phyloP scores from a whole-genome alignment of 2,888 invertebrate genomes.

The Agrypnus murinus region DNA sequence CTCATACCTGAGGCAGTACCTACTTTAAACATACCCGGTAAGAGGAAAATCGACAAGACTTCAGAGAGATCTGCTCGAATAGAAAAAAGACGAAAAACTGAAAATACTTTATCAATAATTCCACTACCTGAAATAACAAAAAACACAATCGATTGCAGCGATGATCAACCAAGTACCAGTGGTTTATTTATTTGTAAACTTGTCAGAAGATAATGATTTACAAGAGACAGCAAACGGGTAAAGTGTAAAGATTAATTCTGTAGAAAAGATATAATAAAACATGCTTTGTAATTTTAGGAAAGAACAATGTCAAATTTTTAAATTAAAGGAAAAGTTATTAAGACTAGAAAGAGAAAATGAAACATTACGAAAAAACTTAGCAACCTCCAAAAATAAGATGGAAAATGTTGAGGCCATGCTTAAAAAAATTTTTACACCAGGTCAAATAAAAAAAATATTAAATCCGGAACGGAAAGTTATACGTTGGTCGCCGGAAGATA shows the following conservation, averaged over 20 bases:
- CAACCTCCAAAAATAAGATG: not conserved
- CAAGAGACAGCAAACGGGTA: not conserved
- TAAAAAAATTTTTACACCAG: not conserved
- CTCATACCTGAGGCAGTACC: not conserved
- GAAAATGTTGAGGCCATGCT: conserved; percentile 3
- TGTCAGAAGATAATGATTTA: not conserved
- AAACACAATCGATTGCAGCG: not conserved
- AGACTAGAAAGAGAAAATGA: not conserved
- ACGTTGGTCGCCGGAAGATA: conserved; percentile 3
- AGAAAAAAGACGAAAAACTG: not conserved
- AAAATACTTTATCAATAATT: conserved; percentile 11
- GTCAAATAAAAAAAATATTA: not conserved
- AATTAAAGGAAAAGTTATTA: too few relatives aligned
- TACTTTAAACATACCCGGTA: not conserved
- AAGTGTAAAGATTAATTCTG: too few relatives aligned
- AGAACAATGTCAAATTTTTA: too few relatives aligned
- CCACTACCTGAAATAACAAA: too few relatives aligned
- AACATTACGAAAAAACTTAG: not conserved
- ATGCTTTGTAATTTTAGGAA: too few relatives aligned
- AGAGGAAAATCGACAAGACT: not conserved
- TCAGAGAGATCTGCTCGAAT: not conserved
- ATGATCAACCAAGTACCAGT: not conserved
- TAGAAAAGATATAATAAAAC: too few relatives aligned
- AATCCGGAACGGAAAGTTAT: not conserved
- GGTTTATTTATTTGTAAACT: too few relatives aligned